Evolutionary conservation across 2,888 invertebrate genomes (phyloP), one percentile per base, ranked within the genome.

Genomic region (Cryptus armator): DNA sequence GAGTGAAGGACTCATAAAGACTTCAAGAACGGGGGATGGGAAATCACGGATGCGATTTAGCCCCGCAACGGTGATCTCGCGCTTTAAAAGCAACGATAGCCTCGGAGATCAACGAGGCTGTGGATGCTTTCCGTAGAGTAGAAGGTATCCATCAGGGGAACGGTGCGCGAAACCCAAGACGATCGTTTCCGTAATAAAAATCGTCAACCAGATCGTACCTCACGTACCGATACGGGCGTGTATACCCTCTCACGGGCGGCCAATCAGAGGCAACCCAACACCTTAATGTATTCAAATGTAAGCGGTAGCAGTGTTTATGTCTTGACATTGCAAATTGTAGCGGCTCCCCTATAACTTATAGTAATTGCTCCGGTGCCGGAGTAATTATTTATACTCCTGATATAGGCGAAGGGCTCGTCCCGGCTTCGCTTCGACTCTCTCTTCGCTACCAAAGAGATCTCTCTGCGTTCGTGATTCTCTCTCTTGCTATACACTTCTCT

Each of bases 251-350:
- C 83, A 83, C 86, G 87, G 80, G 82, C 87, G 89, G 87, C 93
- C 93, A 93, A 93, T 93, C 93, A 91, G 91, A 86, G 62, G 88
- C 85, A 86, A 89, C 88, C 91, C 89, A 88, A 90, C 87, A 88
- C 84, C 90, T 92, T 93, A 93, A 93, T 93, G 90, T 93, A 93
- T 93, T 93, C 93, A 93, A 93, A 93, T 93, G 92, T 93, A 93
- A 93, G 93, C 93, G 91, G 93, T 93, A 93, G 93, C 93, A 92
- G 93, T 93, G 93, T 93, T 93, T 93, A 93, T 93, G 93, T 93
- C 93, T 93, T 93, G 93, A 93, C 93, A 93, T 93, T 93, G 93
- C 93, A 93, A 93, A 93, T 93, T 93, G 93, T 93, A 91, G 88
- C 92, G 92, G 93, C 93, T 92, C 89, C 91, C 90, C 93, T 91